Evolutionary conservation across 30 jellyfish, hydroid and myxozoan species (phyloP), one percentile per base, ranked within the genome.

Genomic region (Catostylus mosaicus): DNA sequence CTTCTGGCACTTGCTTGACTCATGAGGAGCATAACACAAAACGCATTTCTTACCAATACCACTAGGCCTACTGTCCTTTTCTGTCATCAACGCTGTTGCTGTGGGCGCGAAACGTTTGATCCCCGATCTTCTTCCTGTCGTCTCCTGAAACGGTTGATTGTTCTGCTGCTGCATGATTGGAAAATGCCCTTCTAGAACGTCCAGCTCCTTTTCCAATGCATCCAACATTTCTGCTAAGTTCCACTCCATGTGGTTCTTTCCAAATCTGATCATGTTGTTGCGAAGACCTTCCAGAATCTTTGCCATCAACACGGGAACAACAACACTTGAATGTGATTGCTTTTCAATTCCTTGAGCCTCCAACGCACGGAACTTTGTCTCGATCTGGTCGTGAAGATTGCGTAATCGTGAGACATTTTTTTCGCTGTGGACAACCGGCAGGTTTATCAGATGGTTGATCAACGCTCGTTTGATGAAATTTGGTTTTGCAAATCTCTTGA

Each of bases 341-440:
- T 73, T 48, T 51, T 45, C 52, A 7, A 73, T 38, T 24, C 50
- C 1, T 10, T 40, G 84, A n/a, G 84, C 84, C 84, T 73, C 71
- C 84, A 73, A 18, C 52, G 71, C 84, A 51, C 72, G 84, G 47
- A 40, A 73, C 51, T 32, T 34, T 16, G 84, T 46, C 71, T 73
- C 71, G 70, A 73, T n/a, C n/a, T n/a, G n/a, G n/a, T n/a, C n/a
- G n/a, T n/a, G n/a, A n/a, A n/a, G n/a, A n/a, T n/a, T n/a, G 0
- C 72, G 11, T 5, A 73, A 32, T 29, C 84, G 68, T 10, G 26
- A 3, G 2, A 51, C 72, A 48, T 29, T 40, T 35, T 40, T 73
- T 26, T 67, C 80, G 62, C 34, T 67, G 80, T 10, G 36, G 14
- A 67, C 80, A 26, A 60, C 35, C 18, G 62, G 30, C 61, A 67